phyloP scores from a whole-genome alignment of 2,113 vertebrate genomes.

The Brachirus orientalis region DNA sequence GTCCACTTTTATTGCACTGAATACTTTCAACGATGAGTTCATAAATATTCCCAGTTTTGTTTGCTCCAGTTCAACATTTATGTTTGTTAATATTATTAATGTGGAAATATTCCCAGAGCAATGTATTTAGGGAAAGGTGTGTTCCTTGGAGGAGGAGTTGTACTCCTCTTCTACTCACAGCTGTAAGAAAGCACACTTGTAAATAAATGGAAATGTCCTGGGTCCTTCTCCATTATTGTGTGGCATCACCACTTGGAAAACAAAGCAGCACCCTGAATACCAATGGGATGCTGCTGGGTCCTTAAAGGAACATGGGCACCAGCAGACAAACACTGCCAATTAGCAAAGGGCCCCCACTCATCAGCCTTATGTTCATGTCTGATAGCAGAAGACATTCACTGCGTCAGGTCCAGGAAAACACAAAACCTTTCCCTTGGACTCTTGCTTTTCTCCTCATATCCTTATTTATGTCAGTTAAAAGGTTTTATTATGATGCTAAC shows the following conservation, averaged over 20 bases:
- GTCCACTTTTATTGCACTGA: conserved; percentile 21
- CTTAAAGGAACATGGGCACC: conserved; percentile 69
- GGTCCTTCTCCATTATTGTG: conserved; percentile 64
- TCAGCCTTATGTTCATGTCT: conserved; percentile 74
- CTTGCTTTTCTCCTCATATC: conserved; percentile 65
- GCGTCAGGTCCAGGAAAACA: conserved; percentile 64
- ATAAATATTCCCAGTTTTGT: conserved; percentile 24
- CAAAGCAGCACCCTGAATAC: conserved; percentile 73
- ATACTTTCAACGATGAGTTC: conserved; percentile 23
- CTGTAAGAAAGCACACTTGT: conserved; percentile 63
- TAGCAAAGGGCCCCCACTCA: conserved; percentile 70
- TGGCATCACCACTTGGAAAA: conserved; percentile 64
- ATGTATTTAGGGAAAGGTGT: conserved; percentile 28
- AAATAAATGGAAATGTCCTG: conserved; percentile 64
- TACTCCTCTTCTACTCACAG: conserved; percentile 42
- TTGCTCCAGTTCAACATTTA: conserved; percentile 15
- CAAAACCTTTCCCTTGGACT: conserved; percentile 66
- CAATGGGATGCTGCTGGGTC: conserved; percentile 66
- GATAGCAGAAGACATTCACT: conserved; percentile 72
- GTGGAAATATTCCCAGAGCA: conserved; percentile 19
- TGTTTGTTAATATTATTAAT: conserved; percentile 7
- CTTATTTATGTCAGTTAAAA: conserved; percentile 73
- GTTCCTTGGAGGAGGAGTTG: conserved; percentile 49
- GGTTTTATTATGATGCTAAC: conserved; percentile 79
- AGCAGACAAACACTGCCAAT: conserved; percentile 80